Conservation (phyloP, 1,140 invertebrate genomes). For the Neodiprion virginianus region DNA sequence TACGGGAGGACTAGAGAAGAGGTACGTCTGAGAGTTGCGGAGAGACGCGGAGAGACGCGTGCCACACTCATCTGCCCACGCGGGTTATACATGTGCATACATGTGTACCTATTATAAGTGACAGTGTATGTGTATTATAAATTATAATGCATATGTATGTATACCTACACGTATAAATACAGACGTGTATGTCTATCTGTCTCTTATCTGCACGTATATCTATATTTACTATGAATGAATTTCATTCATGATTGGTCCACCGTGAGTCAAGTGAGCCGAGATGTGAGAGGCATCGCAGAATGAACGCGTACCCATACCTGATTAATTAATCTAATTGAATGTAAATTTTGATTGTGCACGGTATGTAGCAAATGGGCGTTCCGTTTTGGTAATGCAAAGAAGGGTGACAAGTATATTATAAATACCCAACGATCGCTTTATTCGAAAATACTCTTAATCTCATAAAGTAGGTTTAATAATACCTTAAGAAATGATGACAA, state of each 20-base stretch:
- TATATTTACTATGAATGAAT: slow-evolving; percentile 6
- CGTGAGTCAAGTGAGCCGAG: not conserved
- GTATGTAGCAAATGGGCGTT: no score
- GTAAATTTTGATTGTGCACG: not conserved
- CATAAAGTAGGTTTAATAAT: no score
- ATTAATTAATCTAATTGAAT: not conserved
- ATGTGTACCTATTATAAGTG: not conserved
- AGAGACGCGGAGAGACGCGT: slow-evolving; percentile 3
- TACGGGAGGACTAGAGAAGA: slow-evolving; percentile 32
- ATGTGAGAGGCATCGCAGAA: not conserved
- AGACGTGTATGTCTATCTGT: not conserved
- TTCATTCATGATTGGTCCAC: slow-evolving; percentile 7
- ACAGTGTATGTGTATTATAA: no score
- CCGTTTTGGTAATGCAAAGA: no score
- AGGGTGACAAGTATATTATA: no score
- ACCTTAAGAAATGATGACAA: no score
- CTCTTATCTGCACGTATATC: not conserved
- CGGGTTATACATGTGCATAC: not conserved
- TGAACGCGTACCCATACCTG: not conserved
- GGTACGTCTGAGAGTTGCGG: not conserved
- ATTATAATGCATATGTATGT: not conserved
- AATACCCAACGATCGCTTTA: no score
- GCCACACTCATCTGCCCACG: not conserved
- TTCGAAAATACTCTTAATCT: no score
- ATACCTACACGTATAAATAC: not conserved